phyloP scores from a whole-genome alignment of 2,797 vertebrate genomes.

The Clarias fuscus region DNA sequence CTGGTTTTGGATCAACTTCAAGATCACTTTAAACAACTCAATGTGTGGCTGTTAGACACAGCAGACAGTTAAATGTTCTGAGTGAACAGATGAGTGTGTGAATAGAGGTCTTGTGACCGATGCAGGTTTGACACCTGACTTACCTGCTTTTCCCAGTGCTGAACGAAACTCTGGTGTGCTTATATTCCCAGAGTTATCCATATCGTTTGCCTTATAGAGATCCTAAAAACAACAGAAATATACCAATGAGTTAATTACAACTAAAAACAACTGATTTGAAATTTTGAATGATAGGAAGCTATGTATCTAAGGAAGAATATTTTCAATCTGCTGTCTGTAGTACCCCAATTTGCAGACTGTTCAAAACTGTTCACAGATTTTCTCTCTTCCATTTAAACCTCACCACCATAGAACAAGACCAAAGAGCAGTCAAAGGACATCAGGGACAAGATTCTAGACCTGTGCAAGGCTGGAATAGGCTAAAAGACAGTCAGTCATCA shows the following conservation, averaged over 20 bases:
- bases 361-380: no score
- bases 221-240: constrained; percentile 65
- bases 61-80: background rate
- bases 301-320: no score
- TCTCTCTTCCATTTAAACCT: no score
- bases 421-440: background rate
- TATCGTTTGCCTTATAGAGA: constrained; percentile 81
- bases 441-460: background rate
- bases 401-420: background rate
- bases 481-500: background rate
- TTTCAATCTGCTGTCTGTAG: no score
- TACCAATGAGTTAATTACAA: no score
- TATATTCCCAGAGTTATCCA: constrained; percentile 85
- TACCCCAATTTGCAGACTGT: no score
- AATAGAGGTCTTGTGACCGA: constrained; percentile 7
- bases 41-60: background rate
- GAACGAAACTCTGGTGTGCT: constrained; percentile 83
- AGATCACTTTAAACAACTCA: background rate
- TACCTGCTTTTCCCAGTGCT: constrained; percentile 82
- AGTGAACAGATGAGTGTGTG: background rate
- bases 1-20: background rate
- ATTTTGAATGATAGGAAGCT: no score
- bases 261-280: no score
- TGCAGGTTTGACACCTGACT: constrained; percentile 9
- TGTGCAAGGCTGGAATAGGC: background rate